Conservation (phyloP, 2,113 vertebrate genomes). For the Alectura lathami region DNA sequence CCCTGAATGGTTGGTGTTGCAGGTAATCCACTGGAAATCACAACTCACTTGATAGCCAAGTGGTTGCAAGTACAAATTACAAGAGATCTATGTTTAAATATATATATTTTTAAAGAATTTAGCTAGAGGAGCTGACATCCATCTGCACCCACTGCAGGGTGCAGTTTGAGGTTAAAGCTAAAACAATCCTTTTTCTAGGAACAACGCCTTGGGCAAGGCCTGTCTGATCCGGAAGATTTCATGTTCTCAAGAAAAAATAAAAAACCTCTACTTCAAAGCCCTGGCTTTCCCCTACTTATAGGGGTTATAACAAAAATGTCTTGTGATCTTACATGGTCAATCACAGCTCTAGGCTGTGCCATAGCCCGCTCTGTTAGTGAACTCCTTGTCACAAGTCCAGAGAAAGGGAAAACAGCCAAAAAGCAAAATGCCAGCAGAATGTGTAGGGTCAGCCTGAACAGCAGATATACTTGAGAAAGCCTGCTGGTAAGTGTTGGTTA, state of each 20-base stretch:
- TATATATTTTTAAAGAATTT: background rate
- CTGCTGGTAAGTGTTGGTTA: background rate
- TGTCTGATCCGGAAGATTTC: slow-evolving; percentile 26
- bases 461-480: background rate
- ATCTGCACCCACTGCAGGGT: background rate
- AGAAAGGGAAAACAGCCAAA: background rate
- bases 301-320: background rate
- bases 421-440: background rate
- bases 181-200: slow-evolving; percentile 52
- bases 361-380: background rate
- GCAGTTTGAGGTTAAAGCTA: slow-evolving; percentile 30
- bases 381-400: background rate
- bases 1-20: background rate
- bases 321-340: background rate
- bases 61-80: background rate
- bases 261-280: background rate
- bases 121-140: background rate
- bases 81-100: background rate
- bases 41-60: background rate
- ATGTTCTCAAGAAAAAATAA: background rate
- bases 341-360: background rate
- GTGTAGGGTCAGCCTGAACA: background rate
- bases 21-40: background rate
- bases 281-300: background rate
- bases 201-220: slow-evolving; percentile 31